Conservation (phyloP, 2,797 vertebrate species). For the Enteromius thamalakanensis region DNA sequence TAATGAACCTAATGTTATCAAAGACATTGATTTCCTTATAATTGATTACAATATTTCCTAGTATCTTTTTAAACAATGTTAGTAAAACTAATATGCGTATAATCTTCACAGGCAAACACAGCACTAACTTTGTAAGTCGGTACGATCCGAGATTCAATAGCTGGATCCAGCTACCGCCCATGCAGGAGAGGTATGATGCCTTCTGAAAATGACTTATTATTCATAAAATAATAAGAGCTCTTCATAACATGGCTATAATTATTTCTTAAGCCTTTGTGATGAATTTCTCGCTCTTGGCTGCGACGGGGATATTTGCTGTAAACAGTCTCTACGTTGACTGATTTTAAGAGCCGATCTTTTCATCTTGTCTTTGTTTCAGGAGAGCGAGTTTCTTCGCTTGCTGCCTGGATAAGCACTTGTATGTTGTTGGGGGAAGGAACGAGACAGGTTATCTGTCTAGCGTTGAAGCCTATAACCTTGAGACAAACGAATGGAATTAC, state of each 20-base stretch:
- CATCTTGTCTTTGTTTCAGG: conserved; percentile 74
- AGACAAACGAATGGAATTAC: conserved; percentile 98
- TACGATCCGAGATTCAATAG: conserved; percentile 99
- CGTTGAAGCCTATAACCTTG: conserved; percentile 96
- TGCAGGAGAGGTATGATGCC: conserved; percentile 94
- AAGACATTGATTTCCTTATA: background rate
- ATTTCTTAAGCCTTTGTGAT: conserved; percentile 47
- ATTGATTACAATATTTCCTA: background rate
- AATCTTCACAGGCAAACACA: conserved; percentile 90
- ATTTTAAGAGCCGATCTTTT: conserved; percentile 25
- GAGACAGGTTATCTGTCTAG: conserved; percentile 97
- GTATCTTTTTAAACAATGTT: background rate
- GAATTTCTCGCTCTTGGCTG: conserved; percentile 34
- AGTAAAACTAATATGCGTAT: background rate
- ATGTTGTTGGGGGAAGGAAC: conserved; percentile 96
- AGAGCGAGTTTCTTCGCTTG: conserved; percentile 99
- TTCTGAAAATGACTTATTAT: conserved; percentile 39
- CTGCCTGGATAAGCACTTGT: conserved; percentile 95
- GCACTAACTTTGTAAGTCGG: conserved; percentile 98
- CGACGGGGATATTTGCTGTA: conserved; percentile 31
- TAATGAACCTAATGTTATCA: background rate
- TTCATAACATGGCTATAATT: conserved; percentile 47
- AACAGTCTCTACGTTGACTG: conserved; percentile 41
- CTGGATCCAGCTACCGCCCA: conserved; percentile 98
- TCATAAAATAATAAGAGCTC: conserved; percentile 47